Conservation (phyloP, 2,888 invertebrate species). For the Limnephilus auricula region DNA sequence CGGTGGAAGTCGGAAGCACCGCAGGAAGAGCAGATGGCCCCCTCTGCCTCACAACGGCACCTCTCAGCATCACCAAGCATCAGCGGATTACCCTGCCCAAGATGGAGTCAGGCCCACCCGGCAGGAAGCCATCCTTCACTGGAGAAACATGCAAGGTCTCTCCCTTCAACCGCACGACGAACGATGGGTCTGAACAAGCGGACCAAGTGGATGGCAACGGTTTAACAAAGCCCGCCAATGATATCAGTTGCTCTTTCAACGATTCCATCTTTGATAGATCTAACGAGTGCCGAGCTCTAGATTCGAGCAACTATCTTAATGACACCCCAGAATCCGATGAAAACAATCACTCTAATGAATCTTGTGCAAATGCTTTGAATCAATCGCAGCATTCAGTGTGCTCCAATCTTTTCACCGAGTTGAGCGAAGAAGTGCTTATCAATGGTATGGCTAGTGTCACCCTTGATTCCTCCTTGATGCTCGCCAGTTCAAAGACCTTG, state of each 20-base stretch:
- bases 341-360: conserved; percentile 73
- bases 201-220: conserved; percentile 68
- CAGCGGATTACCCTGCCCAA: conserved; percentile 75
- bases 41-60: conserved; percentile 42
- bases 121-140: conserved; percentile 67
- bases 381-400: conserved; percentile 63
- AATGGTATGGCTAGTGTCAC: neutral
- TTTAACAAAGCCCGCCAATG: conserved; percentile 67
- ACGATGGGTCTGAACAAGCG: conserved; percentile 74
- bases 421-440: neutral
- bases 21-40: conserved; percentile 70
- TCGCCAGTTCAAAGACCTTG: conserved; percentile 48
- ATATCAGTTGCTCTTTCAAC: conserved; percentile 69
- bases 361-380: conserved; percentile 67
- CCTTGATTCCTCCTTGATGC: conserved; percentile 37
- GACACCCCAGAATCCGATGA: conserved; percentile 73
- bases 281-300: conserved; percentile 75
- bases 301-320: conserved; percentile 70
- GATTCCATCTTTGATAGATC: conserved; percentile 69
- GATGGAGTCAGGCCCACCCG: conserved; percentile 67
- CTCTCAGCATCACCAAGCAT: conserved; percentile 37
- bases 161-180: conserved; percentile 71
- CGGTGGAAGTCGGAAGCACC: conserved; percentile 69
- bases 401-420: neutral
- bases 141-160: conserved; percentile 71